phyloP scores from a whole-genome alignment of 1,140 invertebrate species.

The Orchesella cincta region DNA sequence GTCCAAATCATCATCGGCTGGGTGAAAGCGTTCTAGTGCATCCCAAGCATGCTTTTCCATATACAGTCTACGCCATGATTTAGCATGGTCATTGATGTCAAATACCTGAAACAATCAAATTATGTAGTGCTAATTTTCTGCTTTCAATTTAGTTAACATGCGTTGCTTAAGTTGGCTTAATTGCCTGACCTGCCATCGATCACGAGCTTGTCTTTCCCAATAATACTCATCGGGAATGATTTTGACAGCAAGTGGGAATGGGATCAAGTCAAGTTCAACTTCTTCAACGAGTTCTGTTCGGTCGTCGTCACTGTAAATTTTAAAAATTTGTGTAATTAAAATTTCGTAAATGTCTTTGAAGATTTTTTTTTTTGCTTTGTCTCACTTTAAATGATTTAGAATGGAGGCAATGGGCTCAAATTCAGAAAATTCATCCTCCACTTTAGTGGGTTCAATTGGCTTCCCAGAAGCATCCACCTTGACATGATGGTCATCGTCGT shows the following conservation, averaged over 20 bases:
- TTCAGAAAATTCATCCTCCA: constrained; percentile 8
- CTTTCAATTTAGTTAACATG: not conserved
- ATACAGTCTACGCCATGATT: constrained; percentile 35
- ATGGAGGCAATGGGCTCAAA: not conserved
- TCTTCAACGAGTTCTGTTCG: constrained; percentile 42
- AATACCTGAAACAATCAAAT: constrained; percentile 31
- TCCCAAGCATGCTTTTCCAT: constrained; percentile 37
- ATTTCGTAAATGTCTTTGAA: not conserved
- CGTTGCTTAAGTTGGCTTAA: not conserved
- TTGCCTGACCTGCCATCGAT: constrained; percentile 33
- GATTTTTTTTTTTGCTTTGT: not conserved
- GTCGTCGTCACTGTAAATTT: constrained; percentile 26
- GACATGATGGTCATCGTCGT: not conserved
- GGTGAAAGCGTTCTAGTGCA: constrained; percentile 45
- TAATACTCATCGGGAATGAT: constrained; percentile 48
- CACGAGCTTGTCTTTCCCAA: constrained; percentile 39
- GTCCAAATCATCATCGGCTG: constrained; percentile 31
- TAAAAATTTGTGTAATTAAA: constrained; percentile 10
- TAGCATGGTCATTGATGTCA: constrained; percentile 22
- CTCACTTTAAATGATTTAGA: constrained; percentile 2
- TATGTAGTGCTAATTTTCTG: not conserved
- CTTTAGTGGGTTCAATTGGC: constrained; percentile 1
- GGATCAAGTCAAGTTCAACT: constrained; percentile 44
- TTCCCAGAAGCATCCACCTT: not conserved
- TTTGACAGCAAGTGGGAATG: constrained; percentile 40